phyloP scores from a whole-genome alignment of 2,888 invertebrate genomes.

The Neocrepidodera transversa region DNA sequence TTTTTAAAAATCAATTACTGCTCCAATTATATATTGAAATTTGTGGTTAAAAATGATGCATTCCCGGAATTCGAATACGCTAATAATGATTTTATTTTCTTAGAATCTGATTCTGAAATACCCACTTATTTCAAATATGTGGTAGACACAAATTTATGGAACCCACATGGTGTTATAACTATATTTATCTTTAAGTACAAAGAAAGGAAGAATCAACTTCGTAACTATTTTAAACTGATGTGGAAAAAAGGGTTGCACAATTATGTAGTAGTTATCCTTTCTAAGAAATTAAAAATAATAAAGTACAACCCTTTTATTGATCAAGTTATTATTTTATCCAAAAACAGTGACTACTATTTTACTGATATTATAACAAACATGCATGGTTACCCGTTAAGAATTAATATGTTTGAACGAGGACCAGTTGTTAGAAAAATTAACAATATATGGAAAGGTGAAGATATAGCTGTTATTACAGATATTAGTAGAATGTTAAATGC shows the following conservation, averaged over 20 bases:
- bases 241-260: slow-evolving; percentile 2
- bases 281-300: not conserved
- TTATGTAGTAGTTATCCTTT: slow-evolving; percentile 2
- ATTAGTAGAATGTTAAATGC: slow-evolving; percentile 12
- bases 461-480: not conserved
- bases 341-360: not conserved
- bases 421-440: not conserved
- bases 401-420: not conserved
- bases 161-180: not conserved
- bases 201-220: not conserved
- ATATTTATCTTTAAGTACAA: not conserved
- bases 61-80: not conserved
- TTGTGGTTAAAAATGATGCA: not conserved
- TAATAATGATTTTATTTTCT: slow-evolving; percentile 8
- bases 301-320: slow-evolving; percentile 12
- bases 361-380: slow-evolving; percentile 1
- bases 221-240: not conserved
- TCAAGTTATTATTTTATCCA: not conserved
- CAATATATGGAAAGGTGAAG: not conserved
- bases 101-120: not conserved
- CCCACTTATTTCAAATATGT: not conserved
- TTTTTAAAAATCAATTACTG: not conserved
- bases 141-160: not conserved
- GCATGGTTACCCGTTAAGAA: slow-evolving; percentile 7
- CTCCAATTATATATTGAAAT: not conserved